Evolutionary conservation across 2,113 vertebrate species (phyloP), one percentile per base, ranked within the genome.

Genomic region (Callopanchax toddi): DNA sequence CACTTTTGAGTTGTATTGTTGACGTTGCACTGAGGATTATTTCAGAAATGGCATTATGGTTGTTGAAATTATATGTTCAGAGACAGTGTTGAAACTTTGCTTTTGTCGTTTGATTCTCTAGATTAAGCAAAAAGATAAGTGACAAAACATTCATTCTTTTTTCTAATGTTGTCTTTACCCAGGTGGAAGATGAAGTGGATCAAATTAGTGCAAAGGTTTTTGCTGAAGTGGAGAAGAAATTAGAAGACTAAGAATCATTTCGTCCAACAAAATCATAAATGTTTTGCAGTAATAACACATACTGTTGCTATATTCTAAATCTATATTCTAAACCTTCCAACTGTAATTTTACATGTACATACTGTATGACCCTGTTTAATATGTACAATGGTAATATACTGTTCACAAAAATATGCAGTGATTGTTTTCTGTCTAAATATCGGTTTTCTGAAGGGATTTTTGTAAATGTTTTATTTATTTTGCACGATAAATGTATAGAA

Each of bases 121-220:
- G 13, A 48, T 48, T 15, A 23, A 2, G 2, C 13, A 25, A 17
- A 25, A 6, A 8, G 6, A 26, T 15, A 50, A 16, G 2, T 6
- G 16, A 25, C 1, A 17, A 6, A 22, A 22, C 17, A 37, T 37
- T 37, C 36, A 37, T 13, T 13, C 18, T 79, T 59, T 25, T 45
- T 12, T 63, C 6, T 46, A 44, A 3, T 18, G 17, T 58, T 26
- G 50, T 21, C 40, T 42, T 50, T 79, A 1, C 42, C 32, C 52
- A 94, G 93, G 92, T 94, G 48, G 78, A 90, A 81, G 92, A 94
- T 84, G 91, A 93, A 89, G 79, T 92, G 67, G 92, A 94, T 91
- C 89, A 93, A 81, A 46, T 91, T 61, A 94, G 74, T 45, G 68
- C 81, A 44, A 92, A 89, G 69, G 91, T 91, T 66, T 93, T 93